Evolutionary conservation across 1,140 invertebrate species (phyloP), one percentile per base, ranked within the genome.

Genomic region (Habropoda laboriosa): DNA sequence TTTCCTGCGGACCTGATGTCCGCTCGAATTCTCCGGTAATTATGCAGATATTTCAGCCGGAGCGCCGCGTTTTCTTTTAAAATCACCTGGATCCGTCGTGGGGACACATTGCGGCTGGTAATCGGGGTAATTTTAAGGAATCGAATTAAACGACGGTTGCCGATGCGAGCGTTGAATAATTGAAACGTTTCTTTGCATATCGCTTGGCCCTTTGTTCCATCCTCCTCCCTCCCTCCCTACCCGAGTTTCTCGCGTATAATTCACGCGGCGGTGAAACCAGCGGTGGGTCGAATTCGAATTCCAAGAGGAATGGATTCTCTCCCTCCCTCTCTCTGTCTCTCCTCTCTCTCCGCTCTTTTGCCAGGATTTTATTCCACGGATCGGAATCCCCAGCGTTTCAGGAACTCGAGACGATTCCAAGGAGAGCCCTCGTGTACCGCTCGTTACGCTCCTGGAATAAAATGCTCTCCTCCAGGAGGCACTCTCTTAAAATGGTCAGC

Each of bases 101-200:
- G 38, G 64, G 67, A 61, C 66, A 71, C 67, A 78, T 78, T 71
- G 75, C 45, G n/a, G 66, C 6, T n/a, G 18, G 77, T 79, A 79
- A 79, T 79, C 77, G 77, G 70, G 68, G 77, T 64, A 79, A 79
- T 79, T 79, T 79, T 63, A 79, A 79, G 70, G 57, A 73, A 35
- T 42, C 70, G 70, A 38, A 79, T 79, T n/a, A 79, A 73, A 73
- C 70, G 77, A 42, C 70, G 45, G 10, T n/a, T 47, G 21, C 27
- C 42, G 6, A 27, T 35, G 66, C 35, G 6, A 53, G 47, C 57
- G 18, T 49, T 82, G 84, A 86, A 86, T 86, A 76, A 86, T 82
- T 86, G 75, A 86, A 86, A 85, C 80, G 71, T 86, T 86, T 79
- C 74, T 82, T 86, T 85, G 83, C 83, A 72, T 79, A 79, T 85